phyloP scores from a whole-genome alignment of 2,797 vertebrate genomes.

The Arremon brunneinucha region DNA sequence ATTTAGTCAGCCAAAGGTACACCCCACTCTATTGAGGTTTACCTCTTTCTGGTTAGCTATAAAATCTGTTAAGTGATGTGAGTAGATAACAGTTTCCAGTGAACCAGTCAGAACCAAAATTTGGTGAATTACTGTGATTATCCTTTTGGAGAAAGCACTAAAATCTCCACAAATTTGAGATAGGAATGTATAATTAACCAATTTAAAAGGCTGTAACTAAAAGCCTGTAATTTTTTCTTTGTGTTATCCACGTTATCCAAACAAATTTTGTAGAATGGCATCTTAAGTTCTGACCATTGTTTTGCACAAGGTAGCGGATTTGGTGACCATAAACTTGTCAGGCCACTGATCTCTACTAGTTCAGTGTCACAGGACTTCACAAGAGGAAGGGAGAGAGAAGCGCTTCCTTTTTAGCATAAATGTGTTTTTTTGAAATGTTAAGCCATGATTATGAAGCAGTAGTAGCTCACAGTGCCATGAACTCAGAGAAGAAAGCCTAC shows the following conservation, averaged over 20 bases:
- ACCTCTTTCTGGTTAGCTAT: not conserved
- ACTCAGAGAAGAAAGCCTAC: not conserved
- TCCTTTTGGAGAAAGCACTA: not conserved
- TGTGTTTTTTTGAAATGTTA: not conserved
- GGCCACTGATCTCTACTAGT: not conserved
- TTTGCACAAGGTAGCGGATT: not conserved
- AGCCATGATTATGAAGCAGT: not conserved
- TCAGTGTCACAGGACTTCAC: not conserved
- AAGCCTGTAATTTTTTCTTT: not conserved
- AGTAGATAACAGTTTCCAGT: not conserved
- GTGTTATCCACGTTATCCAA: rapidly evolving
- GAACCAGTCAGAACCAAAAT: not conserved
- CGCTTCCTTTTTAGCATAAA: not conserved
- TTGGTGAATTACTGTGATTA: not conserved
- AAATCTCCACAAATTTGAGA: not conserved
- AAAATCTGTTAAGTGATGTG: not conserved
- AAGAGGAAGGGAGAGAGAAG: not conserved
- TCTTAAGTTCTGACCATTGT: not conserved
- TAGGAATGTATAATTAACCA: not conserved
- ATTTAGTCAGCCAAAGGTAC: not conserved
- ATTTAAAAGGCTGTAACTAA: not conserved
- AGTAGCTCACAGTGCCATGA: not conserved
- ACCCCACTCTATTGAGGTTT: not conserved
- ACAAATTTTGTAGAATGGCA: not conserved
- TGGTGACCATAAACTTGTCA: not conserved